Evolutionary conservation across 2,113 vertebrate species (phyloP).

Genomic region (Podarcis cretensis): DNA sequence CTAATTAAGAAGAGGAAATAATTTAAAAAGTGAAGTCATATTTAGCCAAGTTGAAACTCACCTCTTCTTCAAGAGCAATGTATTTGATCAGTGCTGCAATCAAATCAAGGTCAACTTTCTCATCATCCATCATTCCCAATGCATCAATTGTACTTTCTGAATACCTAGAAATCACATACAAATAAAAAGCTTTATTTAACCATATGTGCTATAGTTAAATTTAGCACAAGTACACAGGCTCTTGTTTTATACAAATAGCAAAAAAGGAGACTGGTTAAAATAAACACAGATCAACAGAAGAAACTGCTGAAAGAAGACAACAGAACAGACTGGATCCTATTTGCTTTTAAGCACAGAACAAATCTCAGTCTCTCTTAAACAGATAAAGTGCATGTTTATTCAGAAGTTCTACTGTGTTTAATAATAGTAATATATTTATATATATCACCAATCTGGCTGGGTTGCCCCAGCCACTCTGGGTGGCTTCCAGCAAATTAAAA

Average conservation of each 20-base stretch:
- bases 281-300: neutral
- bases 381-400: no score
- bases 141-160: conserved; percentile 85
- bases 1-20: neutral
- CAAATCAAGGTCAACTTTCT: conserved; percentile 93
- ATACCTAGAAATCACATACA: conserved; percentile 77
- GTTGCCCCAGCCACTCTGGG: no score
- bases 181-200: neutral
- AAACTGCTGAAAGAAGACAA: no score
- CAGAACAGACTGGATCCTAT: neutral
- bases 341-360: neutral
- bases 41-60: conserved; percentile 58
- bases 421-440: neutral
- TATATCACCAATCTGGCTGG: no score
- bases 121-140: conserved; percentile 90
- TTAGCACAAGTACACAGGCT: neutral
- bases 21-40: neutral
- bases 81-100: conserved; percentile 90
- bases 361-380: neutral
- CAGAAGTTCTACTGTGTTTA: neutral
- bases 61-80: conserved; percentile 91
- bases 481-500: no score
- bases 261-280: neutral
- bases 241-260: neutral
- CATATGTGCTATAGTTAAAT: neutral